Evolutionary conservation across 2,888 invertebrate species (phyloP).

Genomic region (Beris chalybata): DNA sequence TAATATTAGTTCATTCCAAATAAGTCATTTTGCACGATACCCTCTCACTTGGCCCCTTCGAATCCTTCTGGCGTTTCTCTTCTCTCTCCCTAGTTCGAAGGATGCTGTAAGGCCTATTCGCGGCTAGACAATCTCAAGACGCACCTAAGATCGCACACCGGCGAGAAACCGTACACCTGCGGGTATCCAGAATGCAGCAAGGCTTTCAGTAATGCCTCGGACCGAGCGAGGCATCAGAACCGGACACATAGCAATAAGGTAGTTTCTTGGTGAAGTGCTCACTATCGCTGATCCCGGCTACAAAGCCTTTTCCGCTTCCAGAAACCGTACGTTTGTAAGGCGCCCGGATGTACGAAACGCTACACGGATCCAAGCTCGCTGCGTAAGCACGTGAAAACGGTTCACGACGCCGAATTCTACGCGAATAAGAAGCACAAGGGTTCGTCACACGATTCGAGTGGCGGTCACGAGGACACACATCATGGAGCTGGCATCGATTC

Average conservation of each 20-base stretch:
- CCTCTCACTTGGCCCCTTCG: neutral
- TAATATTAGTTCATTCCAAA: neutral
- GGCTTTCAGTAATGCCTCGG: slow-evolving; percentile 98
- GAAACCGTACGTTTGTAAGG: slow-evolving; percentile 99
- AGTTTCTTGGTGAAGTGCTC: slow-evolving; percentile 47
- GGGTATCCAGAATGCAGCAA: slow-evolving; percentile 98
- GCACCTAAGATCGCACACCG: slow-evolving; percentile 92
- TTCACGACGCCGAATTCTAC: slow-evolving; percentile 98
- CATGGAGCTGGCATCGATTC: slow-evolving; percentile 58
- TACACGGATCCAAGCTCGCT: slow-evolving; percentile 98
- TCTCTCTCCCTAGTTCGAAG: slow-evolving; percentile 72
- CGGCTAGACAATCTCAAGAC: slow-evolving; percentile 97
- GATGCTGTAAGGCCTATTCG: slow-evolving; percentile 96
- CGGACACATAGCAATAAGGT: slow-evolving; percentile 99
- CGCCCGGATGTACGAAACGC: slow-evolving; percentile 94
- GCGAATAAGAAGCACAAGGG: slow-evolving; percentile 98
- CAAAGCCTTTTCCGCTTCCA: slow-evolving; percentile 53
- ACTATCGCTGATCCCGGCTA: neutral
- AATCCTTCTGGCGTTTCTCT: neutral
- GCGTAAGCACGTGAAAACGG: slow-evolving; percentile 97
- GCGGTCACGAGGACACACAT: slow-evolving; percentile 47
- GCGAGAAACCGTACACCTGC: slow-evolving; percentile 98
- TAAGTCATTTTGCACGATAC: neutral
- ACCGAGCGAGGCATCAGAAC: slow-evolving; percentile 98
- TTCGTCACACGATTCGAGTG: slow-evolving; percentile 50